phyloP scores from a whole-genome alignment of 2,113 vertebrate genomes.

The Syrrhaptes paradoxus region DNA sequence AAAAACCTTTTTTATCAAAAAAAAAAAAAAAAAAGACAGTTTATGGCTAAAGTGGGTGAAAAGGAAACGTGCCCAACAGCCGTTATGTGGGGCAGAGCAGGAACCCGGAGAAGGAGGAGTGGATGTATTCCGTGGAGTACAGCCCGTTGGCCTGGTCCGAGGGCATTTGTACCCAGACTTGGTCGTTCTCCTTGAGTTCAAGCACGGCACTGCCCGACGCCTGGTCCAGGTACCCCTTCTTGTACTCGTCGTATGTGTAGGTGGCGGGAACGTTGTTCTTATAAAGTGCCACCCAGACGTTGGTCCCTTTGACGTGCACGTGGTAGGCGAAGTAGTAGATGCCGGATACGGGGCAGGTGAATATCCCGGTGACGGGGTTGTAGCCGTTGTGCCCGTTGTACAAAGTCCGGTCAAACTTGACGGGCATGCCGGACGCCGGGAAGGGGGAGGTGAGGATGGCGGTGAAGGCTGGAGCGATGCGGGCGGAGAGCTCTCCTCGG shows the following conservation, averaged over 20 bases:
- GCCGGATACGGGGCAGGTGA: conserved; percentile 91
- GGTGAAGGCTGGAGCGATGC: conserved; percentile 89
- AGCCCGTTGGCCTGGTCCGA: conserved; percentile 97
- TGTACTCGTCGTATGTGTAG: conserved; percentile 98
- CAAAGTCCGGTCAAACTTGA: conserved; percentile 96
- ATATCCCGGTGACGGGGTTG: conserved; percentile 91
- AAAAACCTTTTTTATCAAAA: conserved; percentile 42
- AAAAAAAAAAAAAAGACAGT: conserved; percentile 49
- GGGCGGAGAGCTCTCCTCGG: conserved; percentile 85
- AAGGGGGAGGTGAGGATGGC: conserved; percentile 95
- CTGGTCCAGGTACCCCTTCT: conserved; percentile 99
- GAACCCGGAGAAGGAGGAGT: conserved; percentile 98
- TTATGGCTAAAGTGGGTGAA: conserved; percentile 69
- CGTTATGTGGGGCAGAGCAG: conserved; percentile 97
- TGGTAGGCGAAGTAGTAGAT: conserved; percentile 99
- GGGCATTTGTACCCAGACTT: conserved; percentile 98
- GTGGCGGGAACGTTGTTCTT: conserved; percentile 99
- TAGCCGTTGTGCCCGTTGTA: conserved; percentile 97
- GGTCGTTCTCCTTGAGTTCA: conserved; percentile 94
- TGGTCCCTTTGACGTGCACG: conserved; percentile 97
- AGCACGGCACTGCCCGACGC: conserved; percentile 97
- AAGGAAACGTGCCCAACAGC: conserved; percentile 37
- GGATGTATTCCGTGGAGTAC: conserved; percentile 98
- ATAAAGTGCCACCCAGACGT: conserved; percentile 96
- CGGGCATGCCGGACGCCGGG: conserved; percentile 92